phyloP scores from a whole-genome alignment of 2,797 vertebrate genomes.

The Pipistrellus nathusii region DNA sequence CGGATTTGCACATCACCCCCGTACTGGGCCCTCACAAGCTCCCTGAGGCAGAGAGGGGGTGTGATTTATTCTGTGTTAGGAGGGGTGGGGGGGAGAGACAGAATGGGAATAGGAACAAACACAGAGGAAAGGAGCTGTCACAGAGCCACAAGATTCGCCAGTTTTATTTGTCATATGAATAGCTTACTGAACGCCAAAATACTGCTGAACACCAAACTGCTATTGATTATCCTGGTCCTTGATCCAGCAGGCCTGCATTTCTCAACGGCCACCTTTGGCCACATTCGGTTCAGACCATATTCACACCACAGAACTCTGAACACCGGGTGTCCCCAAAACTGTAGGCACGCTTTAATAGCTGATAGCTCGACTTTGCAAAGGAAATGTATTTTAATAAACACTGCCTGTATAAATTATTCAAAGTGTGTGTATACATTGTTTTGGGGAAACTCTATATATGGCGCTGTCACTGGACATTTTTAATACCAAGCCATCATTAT shows the following conservation, averaged over 20 bases:
- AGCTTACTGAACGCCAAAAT: not conserved
- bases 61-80: not conserved
- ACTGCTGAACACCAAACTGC: not conserved
- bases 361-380: no score
- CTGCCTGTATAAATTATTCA: no score
- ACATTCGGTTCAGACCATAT: not conserved
- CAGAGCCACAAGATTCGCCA: not conserved
- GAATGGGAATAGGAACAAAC: not conserved
- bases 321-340: no score
- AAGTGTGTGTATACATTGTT: no score
- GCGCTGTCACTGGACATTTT: not conserved
- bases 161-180: not conserved
- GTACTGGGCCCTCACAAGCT: not conserved
- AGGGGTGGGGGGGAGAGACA: not conserved
- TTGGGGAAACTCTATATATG: not conserved
- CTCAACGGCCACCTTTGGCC: not conserved
- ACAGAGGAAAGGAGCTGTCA: not conserved
- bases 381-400: no score
- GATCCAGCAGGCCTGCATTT: not conserved
- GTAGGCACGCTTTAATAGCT: no score
- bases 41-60: not conserved
- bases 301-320: not conserved
- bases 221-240: not conserved
- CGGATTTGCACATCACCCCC: not conserved
- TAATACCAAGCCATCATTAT: conserved; percentile 40